Evolutionary conservation across 1,140 invertebrate genomes (phyloP).

Genomic region (Acromyrmex charruanus): DNA sequence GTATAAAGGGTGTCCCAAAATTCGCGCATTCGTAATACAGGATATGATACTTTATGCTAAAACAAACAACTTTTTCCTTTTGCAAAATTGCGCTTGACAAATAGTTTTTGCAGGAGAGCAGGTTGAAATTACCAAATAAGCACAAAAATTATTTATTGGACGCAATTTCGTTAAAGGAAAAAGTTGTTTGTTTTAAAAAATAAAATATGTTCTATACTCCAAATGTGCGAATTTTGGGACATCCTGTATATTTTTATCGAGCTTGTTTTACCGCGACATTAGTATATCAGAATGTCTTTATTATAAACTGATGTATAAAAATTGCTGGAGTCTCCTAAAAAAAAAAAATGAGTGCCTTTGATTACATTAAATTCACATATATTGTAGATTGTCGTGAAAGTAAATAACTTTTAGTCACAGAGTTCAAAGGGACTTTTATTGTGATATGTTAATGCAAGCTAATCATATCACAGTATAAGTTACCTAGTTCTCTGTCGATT

Average conservation of each 20-base stretch:
- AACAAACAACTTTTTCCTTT: too few relatives aligned
- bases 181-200: too few relatives aligned
- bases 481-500: constrained; percentile 83
- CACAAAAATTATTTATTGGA: too few relatives aligned
- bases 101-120: too few relatives aligned
- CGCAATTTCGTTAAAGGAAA: too few relatives aligned
- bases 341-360: constrained; percentile 5
- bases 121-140: too few relatives aligned
- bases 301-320: not conserved
- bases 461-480: constrained; percentile 88
- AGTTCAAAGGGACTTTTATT: constrained; percentile 86
- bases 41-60: too few relatives aligned
- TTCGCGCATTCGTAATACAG: too few relatives aligned
- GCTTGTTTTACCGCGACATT: not conserved
- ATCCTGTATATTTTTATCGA: not conserved
- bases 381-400: not conserved
- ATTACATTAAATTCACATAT: constrained; percentile 11
- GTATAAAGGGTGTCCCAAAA: too few relatives aligned
- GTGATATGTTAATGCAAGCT: constrained; percentile 83
- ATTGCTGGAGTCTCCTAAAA: not conserved
- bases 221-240: too few relatives aligned
- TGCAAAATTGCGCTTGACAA: too few relatives aligned
- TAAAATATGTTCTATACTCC: too few relatives aligned
- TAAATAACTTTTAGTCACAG: constrained; percentile 55
- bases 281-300: not conserved